A percentile compares a stretch with the other conserved stretches of the same genome.
These are phyloP conservation scores for Palaemon carinicauda DNA, from an alignment of 1,140 invertebrate species.

Conservation along the genomic window DNA sequence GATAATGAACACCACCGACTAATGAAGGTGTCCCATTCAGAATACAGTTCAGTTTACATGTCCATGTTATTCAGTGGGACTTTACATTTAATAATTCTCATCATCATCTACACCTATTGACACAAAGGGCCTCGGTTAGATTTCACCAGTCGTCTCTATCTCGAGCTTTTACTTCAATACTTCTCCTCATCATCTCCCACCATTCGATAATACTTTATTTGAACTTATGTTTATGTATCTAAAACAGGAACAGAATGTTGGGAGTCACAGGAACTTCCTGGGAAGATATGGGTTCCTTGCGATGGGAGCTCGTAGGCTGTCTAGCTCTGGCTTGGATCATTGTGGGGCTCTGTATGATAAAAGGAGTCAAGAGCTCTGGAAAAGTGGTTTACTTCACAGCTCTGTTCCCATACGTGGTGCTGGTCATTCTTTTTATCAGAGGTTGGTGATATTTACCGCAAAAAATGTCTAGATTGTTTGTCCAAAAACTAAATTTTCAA, in stretches of 20 bases:
- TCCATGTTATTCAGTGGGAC: no score
- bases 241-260: constrained; percentile 69
- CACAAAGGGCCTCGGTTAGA: no score
- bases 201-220: no score
- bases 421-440: constrained; percentile 75
- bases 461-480: background rate
- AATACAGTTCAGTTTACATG: no score
- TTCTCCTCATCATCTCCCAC: no score
- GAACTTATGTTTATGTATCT: no score
- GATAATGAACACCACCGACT: no score
- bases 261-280: constrained; percentile 64
- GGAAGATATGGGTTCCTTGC: constrained; percentile 67
- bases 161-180: no score
- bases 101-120: no score
- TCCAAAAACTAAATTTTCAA: background rate
- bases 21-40: no score
- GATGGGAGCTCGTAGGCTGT: constrained; percentile 71
- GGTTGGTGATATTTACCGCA: constrained; percentile 63
- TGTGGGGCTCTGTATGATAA: constrained; percentile 71
- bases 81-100: no score
- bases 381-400: constrained; percentile 83
- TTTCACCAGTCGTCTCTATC: no score
- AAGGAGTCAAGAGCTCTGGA: constrained; percentile 75
- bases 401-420: constrained; percentile 79
- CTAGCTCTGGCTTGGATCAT: constrained; percentile 70